phyloP scores from a whole-genome alignment of 2,113 vertebrate species.

The Eptatretus burgeri region DNA sequence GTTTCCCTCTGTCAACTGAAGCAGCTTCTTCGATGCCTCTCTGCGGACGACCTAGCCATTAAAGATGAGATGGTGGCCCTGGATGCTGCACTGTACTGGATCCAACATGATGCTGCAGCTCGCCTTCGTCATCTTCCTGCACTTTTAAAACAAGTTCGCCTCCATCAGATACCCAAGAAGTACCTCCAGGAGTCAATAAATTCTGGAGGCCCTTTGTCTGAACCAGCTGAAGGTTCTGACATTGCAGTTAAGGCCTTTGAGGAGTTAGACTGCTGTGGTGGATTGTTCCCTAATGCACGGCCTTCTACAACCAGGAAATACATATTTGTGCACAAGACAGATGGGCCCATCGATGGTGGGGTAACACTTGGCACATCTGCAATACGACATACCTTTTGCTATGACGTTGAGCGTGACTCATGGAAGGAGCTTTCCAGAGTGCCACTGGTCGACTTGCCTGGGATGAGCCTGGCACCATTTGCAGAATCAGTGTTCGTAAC shows the following conservation, averaged over 20 bases:
- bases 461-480: slow-evolving; percentile 48
- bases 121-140: slow-evolving; percentile 29
- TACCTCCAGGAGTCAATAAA: slow-evolving; percentile 23
- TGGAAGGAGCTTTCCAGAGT: slow-evolving; percentile 45
- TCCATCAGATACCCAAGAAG: slow-evolving; percentile 44
- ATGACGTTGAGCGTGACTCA: slow-evolving; percentile 40
- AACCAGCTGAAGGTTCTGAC: slow-evolving; percentile 22
- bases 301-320: slow-evolving; percentile 63
- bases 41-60: slow-evolving; percentile 35
- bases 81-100: slow-evolving; percentile 42
- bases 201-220: slow-evolving; percentile 26
- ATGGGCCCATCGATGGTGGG: slow-evolving; percentile 20
- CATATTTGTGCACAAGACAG: slow-evolving; percentile 82
- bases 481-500: slow-evolving; percentile 79
- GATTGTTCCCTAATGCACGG: slow-evolving; percentile 50
- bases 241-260: slow-evolving; percentile 25
- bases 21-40: slow-evolving; percentile 36
- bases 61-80: slow-evolving; percentile 48
- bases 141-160: slow-evolving; percentile 37
- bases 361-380: slow-evolving; percentile 14
- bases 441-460: slow-evolving; percentile 39
- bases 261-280: slow-evolving; percentile 24
- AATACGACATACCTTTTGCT: slow-evolving; percentile 50
- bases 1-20: slow-evolving; percentile 51
- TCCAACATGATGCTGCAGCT: slow-evolving; percentile 23